phyloP scores from a whole-genome alignment of 2,113 vertebrate genomes.

The Ammodytes marinus region DNA sequence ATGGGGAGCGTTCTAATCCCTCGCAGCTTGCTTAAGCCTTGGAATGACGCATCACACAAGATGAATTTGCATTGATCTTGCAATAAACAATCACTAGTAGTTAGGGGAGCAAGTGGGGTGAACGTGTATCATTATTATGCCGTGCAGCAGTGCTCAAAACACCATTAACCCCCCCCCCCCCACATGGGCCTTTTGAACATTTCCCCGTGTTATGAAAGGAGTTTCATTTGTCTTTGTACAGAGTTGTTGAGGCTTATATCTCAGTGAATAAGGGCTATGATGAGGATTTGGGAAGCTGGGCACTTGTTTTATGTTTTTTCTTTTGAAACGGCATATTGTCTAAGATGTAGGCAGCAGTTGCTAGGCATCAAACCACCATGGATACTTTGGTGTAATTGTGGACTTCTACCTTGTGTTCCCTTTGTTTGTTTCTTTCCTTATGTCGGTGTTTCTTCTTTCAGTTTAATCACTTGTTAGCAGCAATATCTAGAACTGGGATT shows the following conservation, averaged over 20 bases:
- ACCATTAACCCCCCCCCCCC: not conserved
- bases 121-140: slow-evolving; percentile 2
- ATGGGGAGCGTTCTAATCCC: slow-evolving; percentile 27
- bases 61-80: slow-evolving; percentile 47
- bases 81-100: slow-evolving; percentile 17
- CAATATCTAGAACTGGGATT: slow-evolving; percentile 6
- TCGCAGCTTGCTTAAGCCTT: slow-evolving; percentile 25
- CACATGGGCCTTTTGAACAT: not conserved
- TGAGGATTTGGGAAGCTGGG: slow-evolving; percentile 27
- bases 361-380: not conserved
- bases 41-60: slow-evolving; percentile 23
- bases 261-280: slow-evolving; percentile 6
- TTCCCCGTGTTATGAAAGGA: not conserved
- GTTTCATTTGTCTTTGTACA: not conserved
- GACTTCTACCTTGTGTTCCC: not conserved
- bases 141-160: not conserved
- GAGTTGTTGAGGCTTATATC: not conserved
- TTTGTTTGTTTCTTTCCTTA: not conserved
- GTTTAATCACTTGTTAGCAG: not conserved
- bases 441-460: not conserved
- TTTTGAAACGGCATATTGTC: slow-evolving; percentile 4
- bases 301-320: slow-evolving; percentile 9
- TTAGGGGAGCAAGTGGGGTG: slow-evolving; percentile 22
- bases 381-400: not conserved
- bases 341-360: not conserved